Conservation (phyloP, 2,797 vertebrate genomes). For the Chaunax sp. region DNA sequence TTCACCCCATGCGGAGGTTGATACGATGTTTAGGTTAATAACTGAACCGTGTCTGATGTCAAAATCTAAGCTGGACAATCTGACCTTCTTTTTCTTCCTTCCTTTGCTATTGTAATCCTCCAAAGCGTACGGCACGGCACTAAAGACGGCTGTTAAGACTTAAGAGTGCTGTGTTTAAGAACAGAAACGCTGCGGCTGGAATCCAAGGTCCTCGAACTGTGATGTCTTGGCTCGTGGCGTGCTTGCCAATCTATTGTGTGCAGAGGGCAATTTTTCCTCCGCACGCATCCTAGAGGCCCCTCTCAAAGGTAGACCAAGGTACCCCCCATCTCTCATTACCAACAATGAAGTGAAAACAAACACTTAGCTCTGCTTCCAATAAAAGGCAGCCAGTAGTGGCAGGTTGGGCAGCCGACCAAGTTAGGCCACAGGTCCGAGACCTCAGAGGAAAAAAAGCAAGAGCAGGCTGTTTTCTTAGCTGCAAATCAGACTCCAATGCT, state of each 20-base stretch:
- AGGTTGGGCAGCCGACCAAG: conserved; percentile 72
- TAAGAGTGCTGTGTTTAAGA: conserved; percentile 73
- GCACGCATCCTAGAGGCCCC: conserved; percentile 80
- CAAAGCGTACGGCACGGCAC: conserved; percentile 39
- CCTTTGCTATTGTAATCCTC: conserved; percentile 37
- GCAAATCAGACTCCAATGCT: conserved; percentile 69
- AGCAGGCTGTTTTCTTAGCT: conserved; percentile 79
- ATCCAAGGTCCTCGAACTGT: conserved; percentile 77
- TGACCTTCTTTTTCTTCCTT: conserved; percentile 38
- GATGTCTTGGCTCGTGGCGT: conserved; percentile 72
- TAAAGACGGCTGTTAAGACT: conserved; percentile 69
- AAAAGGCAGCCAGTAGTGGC: conserved; percentile 74
- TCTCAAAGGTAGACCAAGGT: conserved; percentile 78
- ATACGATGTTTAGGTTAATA: conserved; percentile 56
- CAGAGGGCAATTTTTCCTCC: conserved; percentile 76
- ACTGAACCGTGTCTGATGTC: conserved; percentile 46
- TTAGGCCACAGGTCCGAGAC: conserved; percentile 74
- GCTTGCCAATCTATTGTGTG: conserved; percentile 79
- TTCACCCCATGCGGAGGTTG: conserved; percentile 7
- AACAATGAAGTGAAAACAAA: conserved; percentile 82
- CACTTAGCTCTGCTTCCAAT: conserved; percentile 81
- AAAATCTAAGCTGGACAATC: conserved; percentile 48
- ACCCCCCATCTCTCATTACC: conserved; percentile 74
- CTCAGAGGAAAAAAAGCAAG: conserved; percentile 42
- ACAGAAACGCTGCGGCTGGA: conserved; percentile 71